Conservation (phyloP, 2,113 vertebrate species). For the Sapayoa aenigma region DNA sequence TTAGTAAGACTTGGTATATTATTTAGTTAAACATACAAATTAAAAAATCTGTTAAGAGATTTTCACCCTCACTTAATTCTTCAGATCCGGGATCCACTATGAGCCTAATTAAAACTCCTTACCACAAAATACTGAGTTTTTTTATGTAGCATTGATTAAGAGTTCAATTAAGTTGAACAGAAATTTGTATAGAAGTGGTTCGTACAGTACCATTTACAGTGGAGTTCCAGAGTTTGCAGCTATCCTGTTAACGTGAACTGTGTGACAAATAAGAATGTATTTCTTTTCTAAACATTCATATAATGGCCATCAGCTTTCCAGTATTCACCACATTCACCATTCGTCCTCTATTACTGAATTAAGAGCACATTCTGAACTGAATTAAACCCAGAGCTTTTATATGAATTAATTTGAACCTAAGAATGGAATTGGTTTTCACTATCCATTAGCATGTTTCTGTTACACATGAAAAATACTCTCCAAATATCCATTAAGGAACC, state of each 20-base stretch:
- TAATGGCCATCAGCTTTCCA: neutral
- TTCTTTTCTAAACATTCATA: constrained; percentile 16
- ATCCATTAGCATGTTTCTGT: constrained; percentile 20
- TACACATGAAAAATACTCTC: neutral
- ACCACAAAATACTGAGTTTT: neutral
- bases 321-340: neutral
- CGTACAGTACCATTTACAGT: neutral
- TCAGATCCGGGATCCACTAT: neutral
- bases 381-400: constrained; percentile 19
- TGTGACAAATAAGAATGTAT: neutral
- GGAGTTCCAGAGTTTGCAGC: neutral
- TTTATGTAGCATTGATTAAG: neutral
- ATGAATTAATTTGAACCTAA: constrained; percentile 20
- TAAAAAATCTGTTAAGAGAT: neutral
- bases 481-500: constrained; percentile 27
- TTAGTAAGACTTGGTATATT: neutral
- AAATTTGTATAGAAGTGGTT: neutral
- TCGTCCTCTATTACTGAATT: neutral
- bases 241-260: neutral
- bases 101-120: neutral
- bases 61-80: neutral
- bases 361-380: constrained; percentile 14
- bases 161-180: neutral
- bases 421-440: neutral
- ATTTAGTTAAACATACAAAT: neutral